phyloP scores from a whole-genome alignment of 1,140 invertebrate genomes.

The Papilio polytes region DNA sequence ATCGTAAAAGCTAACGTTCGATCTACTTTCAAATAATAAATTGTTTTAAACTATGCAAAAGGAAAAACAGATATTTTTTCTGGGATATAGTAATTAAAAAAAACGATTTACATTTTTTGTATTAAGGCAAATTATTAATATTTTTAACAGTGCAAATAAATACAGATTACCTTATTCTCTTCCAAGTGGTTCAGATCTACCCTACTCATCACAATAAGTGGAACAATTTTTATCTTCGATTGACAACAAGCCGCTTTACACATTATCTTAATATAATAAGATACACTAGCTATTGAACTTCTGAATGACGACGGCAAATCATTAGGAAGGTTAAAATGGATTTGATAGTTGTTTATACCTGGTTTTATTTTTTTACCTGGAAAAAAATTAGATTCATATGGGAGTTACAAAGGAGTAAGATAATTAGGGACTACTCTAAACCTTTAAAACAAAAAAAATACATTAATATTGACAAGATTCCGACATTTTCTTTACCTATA shows the following conservation, averaged over 20 bases:
- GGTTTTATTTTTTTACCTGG: slow-evolving; percentile 61
- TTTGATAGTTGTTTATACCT: slow-evolving; percentile 62
- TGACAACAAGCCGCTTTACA: slow-evolving; percentile 54
- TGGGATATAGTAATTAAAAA: not conserved
- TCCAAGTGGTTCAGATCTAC: slow-evolving; percentile 64
- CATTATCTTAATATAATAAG: slow-evolving; percentile 60
- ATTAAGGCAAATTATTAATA: not conserved
- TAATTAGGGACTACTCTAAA: not conserved
- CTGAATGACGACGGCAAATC: slow-evolving; percentile 68
- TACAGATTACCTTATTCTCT: slow-evolving; percentile 56
- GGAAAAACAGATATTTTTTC: not conserved
- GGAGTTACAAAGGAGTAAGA: not conserved
- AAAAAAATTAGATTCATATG: slow-evolving; percentile 42
- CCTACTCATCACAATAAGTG: slow-evolving; percentile 58
- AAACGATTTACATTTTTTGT: not conserved
- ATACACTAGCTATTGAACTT: slow-evolving; percentile 66
- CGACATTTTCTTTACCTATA: too few relatives aligned
- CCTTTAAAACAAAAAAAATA: too few relatives aligned
- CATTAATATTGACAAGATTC: too few relatives aligned
- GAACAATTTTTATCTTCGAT: slow-evolving; percentile 50
- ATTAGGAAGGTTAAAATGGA: slow-evolving; percentile 66
- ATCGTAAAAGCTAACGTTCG: not conserved
- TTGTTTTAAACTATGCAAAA: not conserved
- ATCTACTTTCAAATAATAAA: too few relatives aligned
- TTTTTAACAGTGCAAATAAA: too few relatives aligned